Conservation (phyloP, 2,113 vertebrate genomes). For the Acrocephalus kingi region DNA sequence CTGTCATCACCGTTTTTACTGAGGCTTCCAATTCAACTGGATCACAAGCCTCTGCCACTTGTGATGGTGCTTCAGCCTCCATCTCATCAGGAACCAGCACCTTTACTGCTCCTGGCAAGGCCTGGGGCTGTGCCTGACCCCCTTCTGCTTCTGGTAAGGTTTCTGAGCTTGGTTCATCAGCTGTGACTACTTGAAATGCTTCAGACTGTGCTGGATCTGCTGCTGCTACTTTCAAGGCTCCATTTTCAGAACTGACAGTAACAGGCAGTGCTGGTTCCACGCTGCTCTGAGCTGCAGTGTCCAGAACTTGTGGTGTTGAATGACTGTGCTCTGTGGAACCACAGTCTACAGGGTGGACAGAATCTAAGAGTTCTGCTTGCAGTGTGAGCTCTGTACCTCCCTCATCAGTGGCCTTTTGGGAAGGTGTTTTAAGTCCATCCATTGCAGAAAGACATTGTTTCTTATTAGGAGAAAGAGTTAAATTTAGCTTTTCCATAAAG, state of each 20-base stretch:
- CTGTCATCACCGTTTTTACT: not conserved
- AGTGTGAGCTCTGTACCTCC: not conserved
- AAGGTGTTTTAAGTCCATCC: slow-evolving; percentile 3
- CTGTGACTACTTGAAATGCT: not conserved
- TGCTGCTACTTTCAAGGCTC: not conserved
- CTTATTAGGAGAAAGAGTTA: slow-evolving; percentile 94
- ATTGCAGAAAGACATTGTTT: slow-evolving; percentile 66
- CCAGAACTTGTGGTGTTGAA: not conserved
- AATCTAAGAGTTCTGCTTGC: slow-evolving; percentile 16
- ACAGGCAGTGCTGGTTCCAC: not conserved
- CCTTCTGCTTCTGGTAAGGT: not conserved
- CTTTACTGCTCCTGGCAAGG: not conserved
- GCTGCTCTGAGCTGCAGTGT: not conserved
- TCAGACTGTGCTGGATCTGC: not conserved
- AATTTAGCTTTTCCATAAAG: slow-evolving; percentile 97
- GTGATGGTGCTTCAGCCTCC: not conserved
- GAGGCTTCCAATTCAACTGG: not conserved
- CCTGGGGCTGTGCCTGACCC: not conserved
- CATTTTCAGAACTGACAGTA: slow-evolving; percentile 10
- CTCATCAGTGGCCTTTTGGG: not conserved
- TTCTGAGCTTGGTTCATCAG: not conserved
- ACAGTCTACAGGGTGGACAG: not conserved
- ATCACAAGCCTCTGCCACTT: not conserved
- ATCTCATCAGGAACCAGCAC: not conserved
- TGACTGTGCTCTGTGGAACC: not conserved